These are phyloP conservation scores for Phenacoccus solenopsis DNA, from an alignment of 1,140 invertebrate species.

Conservation along the genomic window DNA sequence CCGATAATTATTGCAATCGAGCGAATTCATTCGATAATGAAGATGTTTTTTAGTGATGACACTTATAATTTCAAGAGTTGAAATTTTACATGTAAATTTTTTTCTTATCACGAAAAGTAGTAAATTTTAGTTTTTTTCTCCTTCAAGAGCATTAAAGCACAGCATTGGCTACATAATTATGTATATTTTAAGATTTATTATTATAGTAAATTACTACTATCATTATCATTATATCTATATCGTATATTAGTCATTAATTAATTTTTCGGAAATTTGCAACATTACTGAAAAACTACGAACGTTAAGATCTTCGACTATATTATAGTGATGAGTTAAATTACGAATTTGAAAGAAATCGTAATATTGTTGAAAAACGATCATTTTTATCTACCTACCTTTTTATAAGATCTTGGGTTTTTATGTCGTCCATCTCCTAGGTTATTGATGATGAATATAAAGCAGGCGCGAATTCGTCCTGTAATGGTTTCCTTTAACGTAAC, in stretches of 20 bases:
- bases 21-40: background rate
- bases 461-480: background rate
- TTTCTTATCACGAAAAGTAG: too few relatives aligned
- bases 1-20: background rate
- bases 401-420: background rate
- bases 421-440: background rate
- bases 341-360: too few relatives aligned
- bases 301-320: background rate
- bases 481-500: too few relatives aligned
- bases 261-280: background rate
- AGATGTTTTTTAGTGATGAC: too few relatives aligned
- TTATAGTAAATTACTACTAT: background rate
- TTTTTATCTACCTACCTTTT: too few relatives aligned
- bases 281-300: background rate
- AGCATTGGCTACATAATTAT: background rate
- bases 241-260: background rate
- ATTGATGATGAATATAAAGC: background rate
- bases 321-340: too few relatives aligned
- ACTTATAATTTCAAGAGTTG: too few relatives aligned
- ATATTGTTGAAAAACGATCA: too few relatives aligned
- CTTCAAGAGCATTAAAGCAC: too few relatives aligned
- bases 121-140: too few relatives aligned
- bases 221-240: background rate
- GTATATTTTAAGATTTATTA: conserved; percentile 3
- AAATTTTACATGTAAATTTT: too few relatives aligned